phyloP scores from a whole-genome alignment of 2,797 vertebrate species.

The Sebastes ruberrimus region DNA sequence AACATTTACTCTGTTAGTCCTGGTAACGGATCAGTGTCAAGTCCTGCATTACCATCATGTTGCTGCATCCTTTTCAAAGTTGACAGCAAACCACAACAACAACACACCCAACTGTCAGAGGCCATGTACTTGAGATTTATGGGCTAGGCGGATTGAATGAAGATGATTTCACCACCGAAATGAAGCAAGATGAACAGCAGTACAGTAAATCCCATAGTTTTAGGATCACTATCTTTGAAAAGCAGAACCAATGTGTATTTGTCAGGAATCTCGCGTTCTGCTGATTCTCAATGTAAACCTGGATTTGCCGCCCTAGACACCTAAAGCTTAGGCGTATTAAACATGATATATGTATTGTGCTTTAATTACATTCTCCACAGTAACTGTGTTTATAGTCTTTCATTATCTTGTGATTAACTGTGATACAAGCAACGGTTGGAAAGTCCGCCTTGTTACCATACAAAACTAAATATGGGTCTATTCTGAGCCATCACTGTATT shows the following conservation, averaged over 20 bases:
- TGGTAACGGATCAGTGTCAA: neutral
- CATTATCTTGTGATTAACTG: neutral
- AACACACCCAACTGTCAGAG: neutral
- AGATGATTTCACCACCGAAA: neutral
- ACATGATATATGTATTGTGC: neutral
- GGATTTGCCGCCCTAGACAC: neutral
- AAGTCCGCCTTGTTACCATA: neutral
- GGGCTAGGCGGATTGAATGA: neutral
- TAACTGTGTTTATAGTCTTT: neutral
- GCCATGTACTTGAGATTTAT: neutral
- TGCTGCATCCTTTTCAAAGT: neutral
- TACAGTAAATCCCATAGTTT: neutral
- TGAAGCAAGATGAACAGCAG: neutral
- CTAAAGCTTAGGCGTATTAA: neutral
- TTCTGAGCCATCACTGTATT: neutral
- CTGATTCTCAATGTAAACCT: neutral
- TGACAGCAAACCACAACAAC: neutral
- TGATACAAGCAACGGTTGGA: neutral
- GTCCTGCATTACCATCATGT: neutral
- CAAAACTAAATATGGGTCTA: neutral
- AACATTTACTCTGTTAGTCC: slow-evolving; percentile 8
- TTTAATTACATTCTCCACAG: neutral
- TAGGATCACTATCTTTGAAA: neutral
- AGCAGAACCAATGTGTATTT: neutral
- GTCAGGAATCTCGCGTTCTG: neutral